Percentiles rank a stretch among this genome's conserved stretches.
Evolutionary conservation across 2,888 invertebrate genomes (phyloP).

Genomic region (Plebejus melissa): DNA sequence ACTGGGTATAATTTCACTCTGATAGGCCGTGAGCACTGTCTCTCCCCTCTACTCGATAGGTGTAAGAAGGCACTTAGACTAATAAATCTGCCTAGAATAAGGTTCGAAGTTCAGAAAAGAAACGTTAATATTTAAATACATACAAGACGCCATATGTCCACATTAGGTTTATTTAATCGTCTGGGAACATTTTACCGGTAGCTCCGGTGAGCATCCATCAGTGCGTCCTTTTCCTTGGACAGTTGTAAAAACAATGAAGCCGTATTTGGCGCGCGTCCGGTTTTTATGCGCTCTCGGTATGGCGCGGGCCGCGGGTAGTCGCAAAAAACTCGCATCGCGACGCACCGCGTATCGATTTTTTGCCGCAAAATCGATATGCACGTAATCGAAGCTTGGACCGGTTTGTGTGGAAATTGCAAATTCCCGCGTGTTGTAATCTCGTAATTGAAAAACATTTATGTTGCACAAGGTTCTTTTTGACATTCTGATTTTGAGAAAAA

Average conservation of each 20-base stretch:
- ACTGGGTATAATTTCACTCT: too few relatives aligned
- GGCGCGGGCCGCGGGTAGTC: constrained; percentile 34
- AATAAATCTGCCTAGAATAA: too few relatives aligned
- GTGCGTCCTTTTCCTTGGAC: constrained; percentile 40
- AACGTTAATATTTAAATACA: not conserved
- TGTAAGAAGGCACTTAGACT: too few relatives aligned
- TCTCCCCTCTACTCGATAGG: too few relatives aligned
- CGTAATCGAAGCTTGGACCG: constrained; percentile 34
- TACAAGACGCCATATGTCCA: not conserved
- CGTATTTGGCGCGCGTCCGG: constrained; percentile 37
- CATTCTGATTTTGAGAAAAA: too few relatives aligned
- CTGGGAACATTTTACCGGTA: constrained; percentile 40
- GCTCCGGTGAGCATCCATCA: constrained; percentile 43
- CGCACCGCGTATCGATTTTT: constrained; percentile 30
- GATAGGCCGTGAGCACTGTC: too few relatives aligned
- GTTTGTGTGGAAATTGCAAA: constrained; percentile 6
- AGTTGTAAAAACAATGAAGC: constrained; percentile 59
- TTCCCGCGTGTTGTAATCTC: not conserved
- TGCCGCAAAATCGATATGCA: constrained; percentile 36
- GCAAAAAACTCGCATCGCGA: constrained; percentile 31
- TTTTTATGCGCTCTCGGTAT: constrained; percentile 37
- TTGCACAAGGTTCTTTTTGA: not conserved
- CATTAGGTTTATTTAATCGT: constrained; percentile 26
- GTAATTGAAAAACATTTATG: not conserved
- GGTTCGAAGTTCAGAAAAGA: not conserved